Percentiles rank a stretch among this genome's conserved stretches.
Conservation (phyloP, 2,113 vertebrate species). For the Tachysurus fulvidraco region DNA sequence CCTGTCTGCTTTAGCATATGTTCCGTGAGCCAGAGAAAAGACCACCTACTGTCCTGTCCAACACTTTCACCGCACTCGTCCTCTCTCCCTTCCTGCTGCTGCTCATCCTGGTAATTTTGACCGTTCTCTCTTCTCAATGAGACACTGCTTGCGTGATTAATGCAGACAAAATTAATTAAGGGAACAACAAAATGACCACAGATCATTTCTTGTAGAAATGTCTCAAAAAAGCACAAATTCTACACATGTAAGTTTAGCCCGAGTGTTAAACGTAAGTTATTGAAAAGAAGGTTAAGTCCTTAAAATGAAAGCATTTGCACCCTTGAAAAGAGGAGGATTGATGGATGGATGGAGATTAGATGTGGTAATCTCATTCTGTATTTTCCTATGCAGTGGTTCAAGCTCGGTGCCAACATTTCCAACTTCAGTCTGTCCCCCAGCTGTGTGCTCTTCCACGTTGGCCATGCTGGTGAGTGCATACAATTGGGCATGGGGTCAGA, state of each 20-base stretch:
- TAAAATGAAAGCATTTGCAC: background rate
- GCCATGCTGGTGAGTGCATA: constrained; percentile 87
- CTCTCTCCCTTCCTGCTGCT: constrained; percentile 90
- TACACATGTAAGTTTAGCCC: background rate
- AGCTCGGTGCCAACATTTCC: constrained; percentile 96
- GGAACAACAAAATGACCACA: background rate
- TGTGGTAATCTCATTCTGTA: constrained; percentile 6
- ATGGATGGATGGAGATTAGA: background rate
- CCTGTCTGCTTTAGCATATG: constrained; percentile 81
- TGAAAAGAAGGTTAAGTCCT: too few relatives aligned
- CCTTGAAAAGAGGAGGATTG: too few relatives aligned
- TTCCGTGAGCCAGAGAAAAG: constrained; percentile 98
- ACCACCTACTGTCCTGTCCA: constrained; percentile 91
- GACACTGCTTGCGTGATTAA: background rate
- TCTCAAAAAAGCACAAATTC: background rate
- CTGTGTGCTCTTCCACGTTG: constrained; percentile 91
- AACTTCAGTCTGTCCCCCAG: constrained; percentile 96
- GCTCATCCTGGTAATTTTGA: constrained; percentile 86
- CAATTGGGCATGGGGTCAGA: background rate
- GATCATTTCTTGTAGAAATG: too few relatives aligned
- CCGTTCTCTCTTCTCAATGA: background rate
- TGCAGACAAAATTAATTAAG: too few relatives aligned
- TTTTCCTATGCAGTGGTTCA: constrained; percentile 84
- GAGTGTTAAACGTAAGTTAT: too few relatives aligned
- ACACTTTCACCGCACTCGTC: constrained; percentile 90